phyloP scores from a whole-genome alignment of 2,888 invertebrate genomes.

The Sinodicranocentrus sp. region DNA sequence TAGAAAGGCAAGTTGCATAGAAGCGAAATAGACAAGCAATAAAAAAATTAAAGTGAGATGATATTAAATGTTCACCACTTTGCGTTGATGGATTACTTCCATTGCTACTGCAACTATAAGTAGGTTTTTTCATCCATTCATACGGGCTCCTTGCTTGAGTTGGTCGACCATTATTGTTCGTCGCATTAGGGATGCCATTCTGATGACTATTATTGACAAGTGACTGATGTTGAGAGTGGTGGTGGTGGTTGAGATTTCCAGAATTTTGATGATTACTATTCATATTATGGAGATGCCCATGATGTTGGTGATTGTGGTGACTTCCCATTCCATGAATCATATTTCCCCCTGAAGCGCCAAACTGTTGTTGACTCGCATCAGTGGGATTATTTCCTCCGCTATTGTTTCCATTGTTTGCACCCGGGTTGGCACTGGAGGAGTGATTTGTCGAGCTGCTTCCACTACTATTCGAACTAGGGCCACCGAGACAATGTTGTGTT shows the following conservation, averaged over 20 bases:
- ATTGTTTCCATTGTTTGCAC: constrained; percentile 44
- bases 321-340: constrained; percentile 50
- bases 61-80: constrained; percentile 64
- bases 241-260: constrained; percentile 61
- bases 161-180: constrained; percentile 80
- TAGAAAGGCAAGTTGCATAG: background rate
- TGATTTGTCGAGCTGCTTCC: constrained; percentile 63
- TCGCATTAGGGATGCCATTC: constrained; percentile 51
- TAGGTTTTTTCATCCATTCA: constrained; percentile 95
- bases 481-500: constrained; percentile 78
- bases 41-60: background rate
- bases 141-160: constrained; percentile 89
- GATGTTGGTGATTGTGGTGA: constrained; percentile 56
- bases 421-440: constrained; percentile 52
- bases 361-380: constrained; percentile 61
- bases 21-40: constrained; percentile 10
- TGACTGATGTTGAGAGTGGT: constrained; percentile 55
- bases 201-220: constrained; percentile 58
- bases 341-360: constrained; percentile 50
- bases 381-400: constrained; percentile 28
- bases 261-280: constrained; percentile 56
- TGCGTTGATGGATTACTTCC: constrained; percentile 58
- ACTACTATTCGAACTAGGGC: constrained; percentile 70
- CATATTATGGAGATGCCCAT: constrained; percentile 52
- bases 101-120: constrained; percentile 80